Evolutionary conservation across 2,113 vertebrate species (phyloP).

Genomic region (Protobothrops mucrosquamatus): DNA sequence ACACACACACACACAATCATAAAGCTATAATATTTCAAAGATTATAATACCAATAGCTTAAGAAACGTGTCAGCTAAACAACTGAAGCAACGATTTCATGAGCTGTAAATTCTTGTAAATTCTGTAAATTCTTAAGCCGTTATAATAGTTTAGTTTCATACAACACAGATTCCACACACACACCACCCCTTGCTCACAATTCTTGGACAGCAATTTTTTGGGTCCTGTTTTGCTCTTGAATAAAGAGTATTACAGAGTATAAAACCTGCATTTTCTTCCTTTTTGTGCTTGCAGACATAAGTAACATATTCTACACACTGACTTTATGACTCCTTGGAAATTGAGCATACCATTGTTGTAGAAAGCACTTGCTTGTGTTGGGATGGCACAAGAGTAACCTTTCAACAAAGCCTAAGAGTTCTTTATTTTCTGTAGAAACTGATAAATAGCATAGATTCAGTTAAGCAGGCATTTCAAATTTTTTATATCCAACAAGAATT

Average conservation of each 20-base stretch:
- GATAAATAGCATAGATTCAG: not conserved
- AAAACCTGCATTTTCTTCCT: not conserved
- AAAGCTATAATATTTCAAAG: constrained; percentile 16
- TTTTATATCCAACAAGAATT: not conserved
- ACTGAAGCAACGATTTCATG: constrained; percentile 46
- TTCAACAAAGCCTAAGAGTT: not conserved
- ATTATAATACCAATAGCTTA: constrained; percentile 36
- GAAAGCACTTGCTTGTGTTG: not conserved
- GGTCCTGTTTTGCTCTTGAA: constrained; percentile 23
- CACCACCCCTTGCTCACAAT: not conserved
- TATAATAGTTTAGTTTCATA: constrained; percentile 32
- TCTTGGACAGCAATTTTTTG: constrained; percentile 20
- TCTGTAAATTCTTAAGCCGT: constrained; percentile 48
- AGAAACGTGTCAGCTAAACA: constrained; percentile 49
- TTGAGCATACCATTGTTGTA: not conserved
- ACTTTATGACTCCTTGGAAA: not conserved
- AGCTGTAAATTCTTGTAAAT: no score
- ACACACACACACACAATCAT: not conserved
- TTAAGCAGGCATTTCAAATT: constrained; percentile 1
- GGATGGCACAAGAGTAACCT: not conserved
- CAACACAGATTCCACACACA: constrained; percentile 29
- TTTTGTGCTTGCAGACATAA: not conserved
- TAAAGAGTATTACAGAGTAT: not conserved
- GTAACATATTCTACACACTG: constrained; percentile 26
- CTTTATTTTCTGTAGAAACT: not conserved